Conservation (phyloP, 2,888 invertebrate species). For the Hypselothyrea guttata region DNA sequence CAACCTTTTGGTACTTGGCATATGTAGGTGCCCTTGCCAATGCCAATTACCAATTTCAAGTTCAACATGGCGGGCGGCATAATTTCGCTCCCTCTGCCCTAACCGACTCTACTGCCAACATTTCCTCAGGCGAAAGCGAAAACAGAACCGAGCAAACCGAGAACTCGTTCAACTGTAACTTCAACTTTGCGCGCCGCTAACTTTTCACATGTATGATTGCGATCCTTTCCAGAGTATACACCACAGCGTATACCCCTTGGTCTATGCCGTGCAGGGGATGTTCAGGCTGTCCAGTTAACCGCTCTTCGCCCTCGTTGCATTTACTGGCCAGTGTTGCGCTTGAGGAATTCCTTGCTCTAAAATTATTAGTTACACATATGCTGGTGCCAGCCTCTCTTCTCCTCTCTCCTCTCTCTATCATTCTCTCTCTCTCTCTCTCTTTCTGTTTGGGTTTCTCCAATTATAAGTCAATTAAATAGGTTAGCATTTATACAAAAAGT, state of each 20-base stretch:
- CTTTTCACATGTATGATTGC: constrained; percentile 67
- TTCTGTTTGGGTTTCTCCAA: constrained; percentile 64
- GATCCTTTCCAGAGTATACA: too few relatives aligned
- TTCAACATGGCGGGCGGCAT: constrained; percentile 79
- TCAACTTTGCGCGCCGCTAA: constrained; percentile 64
- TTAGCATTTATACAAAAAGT: constrained; percentile 62
- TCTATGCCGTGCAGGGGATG: constrained; percentile 10
- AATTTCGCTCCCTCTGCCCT: constrained; percentile 40
- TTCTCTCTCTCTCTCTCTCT: constrained; percentile 3
- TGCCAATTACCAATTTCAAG: constrained; percentile 79
- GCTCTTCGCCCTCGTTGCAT: constrained; percentile 12
- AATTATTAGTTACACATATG: constrained; percentile 79
- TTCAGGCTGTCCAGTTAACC: constrained; percentile 24
- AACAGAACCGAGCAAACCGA: constrained; percentile 13
- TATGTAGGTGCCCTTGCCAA: constrained; percentile 79
- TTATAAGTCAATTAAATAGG: constrained; percentile 80
- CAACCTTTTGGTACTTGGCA: constrained; percentile 31
- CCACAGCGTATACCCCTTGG: constrained; percentile 10
- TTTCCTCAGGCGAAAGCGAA: constrained; percentile 35
- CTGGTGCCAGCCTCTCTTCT: constrained; percentile 35
- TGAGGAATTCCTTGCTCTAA: constrained; percentile 69
- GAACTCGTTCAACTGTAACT: constrained; percentile 69
- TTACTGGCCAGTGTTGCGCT: constrained; percentile 68
- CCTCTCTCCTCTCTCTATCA: constrained; percentile 1
- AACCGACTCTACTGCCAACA: constrained; percentile 14